phyloP scores from a whole-genome alignment of 1,140 invertebrate species.

The Babylonia areolata region DNA sequence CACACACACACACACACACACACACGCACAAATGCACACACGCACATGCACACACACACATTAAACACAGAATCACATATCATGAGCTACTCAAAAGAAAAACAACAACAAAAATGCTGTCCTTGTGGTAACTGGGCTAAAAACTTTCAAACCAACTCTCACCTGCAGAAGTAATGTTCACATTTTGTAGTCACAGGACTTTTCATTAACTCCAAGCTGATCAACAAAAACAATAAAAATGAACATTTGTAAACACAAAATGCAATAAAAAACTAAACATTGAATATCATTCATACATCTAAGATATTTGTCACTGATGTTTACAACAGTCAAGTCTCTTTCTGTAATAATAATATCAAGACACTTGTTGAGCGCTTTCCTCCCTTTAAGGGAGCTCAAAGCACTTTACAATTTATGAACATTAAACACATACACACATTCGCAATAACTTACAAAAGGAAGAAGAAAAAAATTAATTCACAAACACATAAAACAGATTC shows the following conservation, averaged over 20 bases:
- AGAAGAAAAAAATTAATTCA: too few species aligned
- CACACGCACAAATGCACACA: background rate
- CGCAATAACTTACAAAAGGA: background rate
- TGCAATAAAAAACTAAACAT: too few species aligned
- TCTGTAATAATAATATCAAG: too few species aligned
- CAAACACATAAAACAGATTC: too few species aligned
- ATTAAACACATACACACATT: background rate
- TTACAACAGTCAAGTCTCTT: too few species aligned
- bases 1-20: too few species aligned
- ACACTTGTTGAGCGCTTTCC: too few species aligned
- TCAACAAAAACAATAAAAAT: constrained; percentile 33
- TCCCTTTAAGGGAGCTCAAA: too few species aligned
- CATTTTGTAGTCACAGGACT: constrained; percentile 63
- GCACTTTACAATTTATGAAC: background rate
- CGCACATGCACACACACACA: background rate
- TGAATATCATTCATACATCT: too few species aligned
- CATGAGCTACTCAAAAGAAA: background rate
- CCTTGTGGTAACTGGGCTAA: too few species aligned
- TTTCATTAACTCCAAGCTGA: constrained; percentile 60
- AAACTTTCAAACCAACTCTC: constrained; percentile 1
- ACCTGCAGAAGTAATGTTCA: constrained; percentile 64
- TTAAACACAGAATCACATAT: background rate
- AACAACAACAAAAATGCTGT: background rate
- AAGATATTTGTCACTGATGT: too few species aligned
- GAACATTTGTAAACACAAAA: too few species aligned